Evolutionary conservation across 2,888 invertebrate genomes (phyloP).

Genomic region (Dicranocentrus wangi): DNA sequence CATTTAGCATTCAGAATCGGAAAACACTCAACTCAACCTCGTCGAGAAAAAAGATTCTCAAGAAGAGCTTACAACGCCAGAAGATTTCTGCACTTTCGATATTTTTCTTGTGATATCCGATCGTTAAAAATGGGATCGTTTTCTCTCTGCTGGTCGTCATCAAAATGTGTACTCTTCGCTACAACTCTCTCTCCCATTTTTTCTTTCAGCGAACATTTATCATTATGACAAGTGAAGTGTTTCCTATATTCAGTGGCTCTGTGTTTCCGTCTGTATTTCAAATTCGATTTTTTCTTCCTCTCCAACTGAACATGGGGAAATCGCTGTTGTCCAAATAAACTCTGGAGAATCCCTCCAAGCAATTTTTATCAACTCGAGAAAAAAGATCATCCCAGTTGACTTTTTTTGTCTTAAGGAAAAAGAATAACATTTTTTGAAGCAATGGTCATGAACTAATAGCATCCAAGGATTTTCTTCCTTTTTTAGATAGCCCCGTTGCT

Average conservation of each 20-base stretch:
- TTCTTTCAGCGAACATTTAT: conserved; percentile 45
- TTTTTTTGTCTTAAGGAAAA: conserved; percentile 28
- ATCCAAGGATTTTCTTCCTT: conserved; percentile 36
- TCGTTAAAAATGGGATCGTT: conserved; percentile 12
- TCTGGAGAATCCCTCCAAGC: not conserved
- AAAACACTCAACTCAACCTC: not conserved
- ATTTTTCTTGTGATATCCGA: conserved; percentile 25
- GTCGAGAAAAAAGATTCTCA: not conserved
- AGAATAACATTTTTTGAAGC: conserved; percentile 34
- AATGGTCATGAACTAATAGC: conserved; percentile 43
- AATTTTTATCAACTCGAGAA: not conserved
- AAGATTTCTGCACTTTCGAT: conserved; percentile 14
- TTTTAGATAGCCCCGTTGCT: conserved; percentile 19
- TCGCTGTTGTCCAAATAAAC: conserved; percentile 12
- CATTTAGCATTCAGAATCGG: conserved; percentile 1
- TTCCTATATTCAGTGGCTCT: conserved; percentile 1
- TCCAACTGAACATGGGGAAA: conserved; percentile 10
- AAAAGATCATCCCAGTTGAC: conserved; percentile 22
- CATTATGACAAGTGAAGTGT: conserved; percentile 49
- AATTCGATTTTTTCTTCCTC: conserved; percentile 27
- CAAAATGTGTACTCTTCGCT: no score
- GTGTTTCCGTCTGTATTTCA: conserved; percentile 22
- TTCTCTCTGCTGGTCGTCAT: conserved; percentile 4
- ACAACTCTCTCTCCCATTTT: conserved; percentile 12
- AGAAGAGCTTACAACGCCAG: not conserved